Evolutionary conservation across 2,888 invertebrate species (phyloP).

Genomic region (Lacanobia wlatinum): DNA sequence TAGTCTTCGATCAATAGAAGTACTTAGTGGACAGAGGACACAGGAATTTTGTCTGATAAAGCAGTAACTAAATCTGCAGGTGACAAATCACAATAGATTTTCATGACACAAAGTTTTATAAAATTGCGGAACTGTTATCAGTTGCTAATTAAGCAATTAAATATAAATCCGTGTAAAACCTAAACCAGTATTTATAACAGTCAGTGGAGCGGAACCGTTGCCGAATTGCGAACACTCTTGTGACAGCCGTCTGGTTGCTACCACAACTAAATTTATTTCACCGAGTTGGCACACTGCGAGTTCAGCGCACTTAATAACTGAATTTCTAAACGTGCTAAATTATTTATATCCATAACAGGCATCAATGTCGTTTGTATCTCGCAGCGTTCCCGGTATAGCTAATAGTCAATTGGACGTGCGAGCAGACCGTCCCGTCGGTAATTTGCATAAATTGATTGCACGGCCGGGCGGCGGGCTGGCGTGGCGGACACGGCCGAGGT

Average conservation of each 20-base stretch:
- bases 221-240: conserved; percentile 78
- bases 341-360: conserved; percentile 59
- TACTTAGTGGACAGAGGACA: not conserved
- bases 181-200: conserved; percentile 53
- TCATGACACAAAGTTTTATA: not conserved
- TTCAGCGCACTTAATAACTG: conserved; percentile 41
- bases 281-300: conserved; percentile 49
- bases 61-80: not conserved
- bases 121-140: conserved; percentile 31
- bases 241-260: conserved; percentile 68
- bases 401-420: conserved; percentile 78
- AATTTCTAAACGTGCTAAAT: conserved; percentile 49
- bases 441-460: conserved; percentile 90
- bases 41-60: not conserved
- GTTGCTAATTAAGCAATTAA: conserved; percentile 16
- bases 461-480: conserved; percentile 73
- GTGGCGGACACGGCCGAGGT: conserved; percentile 75
- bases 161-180: conserved; percentile 50
- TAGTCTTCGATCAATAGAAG: too few species aligned
- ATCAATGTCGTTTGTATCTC: conserved; percentile 64
- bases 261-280: conserved; percentile 57
- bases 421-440: conserved; percentile 82
- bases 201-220: conserved; percentile 75
- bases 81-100: not conserved
- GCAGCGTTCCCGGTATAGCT: conserved; percentile 70